These are phyloP conservation scores for Poeciliopsis turneri DNA, from an alignment of 2,797 vertebrate species.

Conservation along the genomic window DNA sequence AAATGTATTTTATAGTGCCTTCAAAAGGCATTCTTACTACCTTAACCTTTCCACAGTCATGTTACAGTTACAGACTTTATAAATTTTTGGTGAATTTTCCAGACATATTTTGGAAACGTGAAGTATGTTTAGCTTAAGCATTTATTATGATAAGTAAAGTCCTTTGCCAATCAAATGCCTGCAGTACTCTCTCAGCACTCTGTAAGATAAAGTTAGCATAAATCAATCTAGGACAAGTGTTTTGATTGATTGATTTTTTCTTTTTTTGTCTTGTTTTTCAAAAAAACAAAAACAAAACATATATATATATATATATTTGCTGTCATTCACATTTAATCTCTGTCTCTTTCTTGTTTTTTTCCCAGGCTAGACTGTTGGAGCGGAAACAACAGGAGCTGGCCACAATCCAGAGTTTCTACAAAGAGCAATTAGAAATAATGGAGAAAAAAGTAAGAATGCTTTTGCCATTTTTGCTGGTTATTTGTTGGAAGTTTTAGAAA, in stretches of 20 bases:
- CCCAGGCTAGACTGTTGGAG: slow-evolving; percentile 84
- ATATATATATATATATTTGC: background rate
- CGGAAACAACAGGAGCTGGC: slow-evolving; percentile 85
- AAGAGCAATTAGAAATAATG: slow-evolving; percentile 87
- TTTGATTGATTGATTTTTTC: background rate
- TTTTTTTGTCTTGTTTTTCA: background rate
- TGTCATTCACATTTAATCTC: background rate
- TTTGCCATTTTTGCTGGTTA: background rate
- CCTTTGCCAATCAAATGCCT: too few relatives aligned
- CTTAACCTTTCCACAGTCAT: background rate
- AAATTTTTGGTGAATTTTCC: background rate
- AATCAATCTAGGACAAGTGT: background rate
- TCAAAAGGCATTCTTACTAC: background rate
- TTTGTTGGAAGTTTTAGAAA: background rate
- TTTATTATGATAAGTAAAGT: background rate
- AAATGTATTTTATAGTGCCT: background rate
- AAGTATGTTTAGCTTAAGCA: background rate
- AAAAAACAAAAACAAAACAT: too few relatives aligned
- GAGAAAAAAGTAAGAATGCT: slow-evolving; percentile 88
- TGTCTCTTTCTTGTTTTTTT: slow-evolving; percentile 2
- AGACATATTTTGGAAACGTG: background rate
- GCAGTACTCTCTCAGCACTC: too few relatives aligned
- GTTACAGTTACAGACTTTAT: background rate
- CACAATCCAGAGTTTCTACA: slow-evolving; percentile 83
- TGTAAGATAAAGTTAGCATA: too few relatives aligned